Conservation (phyloP, 1,140 invertebrate genomes). For the Caenorhabditis brenneri region DNA sequence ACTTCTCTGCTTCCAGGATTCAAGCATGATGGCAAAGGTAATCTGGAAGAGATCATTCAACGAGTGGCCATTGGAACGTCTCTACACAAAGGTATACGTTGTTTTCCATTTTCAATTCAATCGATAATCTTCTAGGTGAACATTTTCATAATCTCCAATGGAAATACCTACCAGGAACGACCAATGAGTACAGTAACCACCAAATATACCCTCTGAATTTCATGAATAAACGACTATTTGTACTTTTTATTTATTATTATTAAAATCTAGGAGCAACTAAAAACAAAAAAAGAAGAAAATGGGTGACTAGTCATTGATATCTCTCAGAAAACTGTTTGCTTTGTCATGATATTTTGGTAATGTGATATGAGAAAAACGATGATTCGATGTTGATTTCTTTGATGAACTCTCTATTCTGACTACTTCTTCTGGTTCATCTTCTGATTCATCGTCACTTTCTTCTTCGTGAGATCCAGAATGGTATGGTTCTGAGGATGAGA, state of each 20-base stretch:
- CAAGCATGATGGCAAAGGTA: not conserved
- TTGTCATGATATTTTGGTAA: constrained; percentile 37
- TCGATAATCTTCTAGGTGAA: not conserved
- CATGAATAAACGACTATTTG: no score
- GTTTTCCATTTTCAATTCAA: not conserved
- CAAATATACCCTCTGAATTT: not conserved
- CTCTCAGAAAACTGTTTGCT: constrained; percentile 21
- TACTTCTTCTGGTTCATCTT: not conserved
- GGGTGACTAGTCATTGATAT: constrained; percentile 17
- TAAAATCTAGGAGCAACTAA: no score
- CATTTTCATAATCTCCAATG: not conserved
- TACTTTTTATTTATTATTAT: no score
- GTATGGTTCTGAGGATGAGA: not conserved
- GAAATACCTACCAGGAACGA: not conserved
- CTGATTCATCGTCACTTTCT: not conserved
- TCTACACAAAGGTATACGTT: constrained; percentile 4
- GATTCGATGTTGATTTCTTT: not conserved
- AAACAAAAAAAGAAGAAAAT: not conserved
- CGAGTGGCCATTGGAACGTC: constrained; percentile 23
- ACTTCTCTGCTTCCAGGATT: not conserved
- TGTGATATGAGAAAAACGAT: constrained; percentile 28
- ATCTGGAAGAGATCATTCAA: not conserved
- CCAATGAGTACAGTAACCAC: not conserved
- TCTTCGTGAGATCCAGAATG: not conserved
- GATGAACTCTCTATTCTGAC: not conserved